These are phyloP conservation scores for Anisognathus igniventris DNA, from an alignment of 2,797 vertebrate genomes.

Conservation along the genomic window DNA sequence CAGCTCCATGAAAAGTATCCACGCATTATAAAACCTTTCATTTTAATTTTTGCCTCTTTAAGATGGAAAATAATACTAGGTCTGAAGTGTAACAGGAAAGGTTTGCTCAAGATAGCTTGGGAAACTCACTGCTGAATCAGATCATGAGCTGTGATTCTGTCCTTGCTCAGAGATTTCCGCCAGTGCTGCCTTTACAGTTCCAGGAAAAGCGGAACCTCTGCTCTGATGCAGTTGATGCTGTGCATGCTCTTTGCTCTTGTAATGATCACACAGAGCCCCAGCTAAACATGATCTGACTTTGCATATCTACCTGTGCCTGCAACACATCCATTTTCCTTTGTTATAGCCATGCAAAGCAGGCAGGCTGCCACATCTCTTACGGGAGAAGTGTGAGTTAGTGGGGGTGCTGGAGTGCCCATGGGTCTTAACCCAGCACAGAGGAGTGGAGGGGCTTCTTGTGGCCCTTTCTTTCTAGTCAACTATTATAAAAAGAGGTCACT, in stretches of 20 bases:
- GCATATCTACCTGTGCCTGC: neutral
- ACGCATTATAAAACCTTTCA: neutral
- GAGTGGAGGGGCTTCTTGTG: neutral
- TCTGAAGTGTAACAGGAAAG: neutral
- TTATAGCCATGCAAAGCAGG: accelerated
- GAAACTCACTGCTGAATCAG: neutral
- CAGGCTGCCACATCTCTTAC: accelerated
- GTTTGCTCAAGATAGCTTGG: neutral
- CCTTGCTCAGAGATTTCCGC: neutral
- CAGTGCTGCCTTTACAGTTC: accelerated
- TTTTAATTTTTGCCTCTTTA: neutral
- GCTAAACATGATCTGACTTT: neutral
- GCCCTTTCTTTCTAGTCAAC: neutral
- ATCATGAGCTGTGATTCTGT: neutral
- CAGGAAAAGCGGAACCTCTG: neutral
- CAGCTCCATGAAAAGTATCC: neutral
- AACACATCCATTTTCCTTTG: accelerated
- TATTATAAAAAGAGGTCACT: neutral
- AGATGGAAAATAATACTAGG: neutral
- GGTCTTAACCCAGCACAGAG: neutral
- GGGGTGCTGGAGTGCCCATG: neutral
- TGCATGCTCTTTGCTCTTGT: neutral
- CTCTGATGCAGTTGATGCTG: neutral
- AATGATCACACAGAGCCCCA: too few relatives aligned
- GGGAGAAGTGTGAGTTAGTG: accelerated